These are phyloP conservation scores for Oceanites oceanicus DNA, from an alignment of 2,113 vertebrate genomes.

Conservation along the genomic window DNA sequence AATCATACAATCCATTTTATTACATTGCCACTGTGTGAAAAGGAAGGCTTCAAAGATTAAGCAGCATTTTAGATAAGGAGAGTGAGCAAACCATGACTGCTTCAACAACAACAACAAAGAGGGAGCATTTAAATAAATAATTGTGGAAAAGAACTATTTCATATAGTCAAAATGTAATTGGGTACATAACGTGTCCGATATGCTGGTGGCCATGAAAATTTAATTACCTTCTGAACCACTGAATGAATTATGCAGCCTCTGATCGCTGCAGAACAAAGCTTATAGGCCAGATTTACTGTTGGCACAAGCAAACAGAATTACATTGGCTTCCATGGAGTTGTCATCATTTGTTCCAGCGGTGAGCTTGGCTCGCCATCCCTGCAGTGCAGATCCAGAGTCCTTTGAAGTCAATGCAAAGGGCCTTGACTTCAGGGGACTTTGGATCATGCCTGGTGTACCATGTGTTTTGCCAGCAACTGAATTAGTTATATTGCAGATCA, in stretches of 20 bases:
- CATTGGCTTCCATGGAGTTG: not conserved
- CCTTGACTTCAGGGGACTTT: not conserved
- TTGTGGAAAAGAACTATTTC: not conserved
- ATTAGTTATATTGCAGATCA: not conserved
- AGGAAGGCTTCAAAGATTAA: conserved; percentile 4
- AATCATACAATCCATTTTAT: conserved; percentile 9
- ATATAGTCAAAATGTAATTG: not conserved
- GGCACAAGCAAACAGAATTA: not conserved
- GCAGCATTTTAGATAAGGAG: not conserved
- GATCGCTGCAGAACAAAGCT: not conserved
- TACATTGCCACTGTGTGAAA: not conserved
- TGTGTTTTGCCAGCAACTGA: not conserved
- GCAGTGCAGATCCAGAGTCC: not conserved
- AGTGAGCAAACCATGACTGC: not conserved
- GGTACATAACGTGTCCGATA: not conserved
- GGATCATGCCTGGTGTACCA: not conserved
- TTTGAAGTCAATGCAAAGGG: not conserved
- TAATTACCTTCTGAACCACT: not conserved
- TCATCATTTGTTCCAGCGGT: not conserved
- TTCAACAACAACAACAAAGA: not conserved
- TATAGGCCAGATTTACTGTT: not conserved
- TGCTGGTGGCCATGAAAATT: conserved; percentile 30
- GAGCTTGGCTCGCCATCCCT: not conserved
- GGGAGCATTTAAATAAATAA: not conserved
- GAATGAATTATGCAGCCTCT: not conserved